Conservation (phyloP, 2,113 vertebrate species). For the Ophiodon elongatus region DNA sequence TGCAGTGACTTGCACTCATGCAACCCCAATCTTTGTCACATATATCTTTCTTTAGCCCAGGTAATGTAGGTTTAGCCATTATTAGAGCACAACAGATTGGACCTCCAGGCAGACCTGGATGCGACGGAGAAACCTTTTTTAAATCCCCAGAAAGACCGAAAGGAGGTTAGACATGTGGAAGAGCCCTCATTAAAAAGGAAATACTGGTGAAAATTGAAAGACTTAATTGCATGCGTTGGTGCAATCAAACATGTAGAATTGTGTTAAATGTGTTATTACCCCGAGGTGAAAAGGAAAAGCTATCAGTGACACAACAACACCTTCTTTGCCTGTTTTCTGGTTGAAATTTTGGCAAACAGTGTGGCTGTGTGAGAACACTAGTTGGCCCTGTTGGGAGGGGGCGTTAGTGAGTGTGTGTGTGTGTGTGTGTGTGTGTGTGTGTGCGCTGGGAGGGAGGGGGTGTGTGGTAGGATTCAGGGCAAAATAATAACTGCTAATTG, state of each 20-base stretch:
- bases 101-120: conserved; percentile 52
- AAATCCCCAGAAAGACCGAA: conserved; percentile 1
- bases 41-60: not conserved
- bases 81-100: not conserved
- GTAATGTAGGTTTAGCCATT: not conserved
- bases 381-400: conserved; percentile 37
- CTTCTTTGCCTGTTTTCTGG: conserved; percentile 46
- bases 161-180: conserved; percentile 46
- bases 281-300: conserved; percentile 67
- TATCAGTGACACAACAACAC: conserved; percentile 75
- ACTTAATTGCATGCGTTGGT: conserved; percentile 61
- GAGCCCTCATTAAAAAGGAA: conserved; percentile 45
- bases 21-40: not conserved
- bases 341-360: conserved; percentile 50
- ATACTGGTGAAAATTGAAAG: conserved; percentile 56
- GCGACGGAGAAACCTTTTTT: not conserved
- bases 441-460: conserved; percentile 11
- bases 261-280: conserved; percentile 72
- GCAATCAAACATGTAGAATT: conserved; percentile 60
- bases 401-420: conserved; percentile 8
- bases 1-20: not conserved
- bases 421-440: conserved; percentile 24
- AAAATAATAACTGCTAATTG: conserved; percentile 85
- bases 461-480: conserved; percentile 57
- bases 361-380: conserved; percentile 49